A percentile compares a stretch with the other conserved stretches of the same genome.
phyloP scores from a whole-genome alignment of 2,888 invertebrate genomes.

The Parnassius orleans region DNA sequence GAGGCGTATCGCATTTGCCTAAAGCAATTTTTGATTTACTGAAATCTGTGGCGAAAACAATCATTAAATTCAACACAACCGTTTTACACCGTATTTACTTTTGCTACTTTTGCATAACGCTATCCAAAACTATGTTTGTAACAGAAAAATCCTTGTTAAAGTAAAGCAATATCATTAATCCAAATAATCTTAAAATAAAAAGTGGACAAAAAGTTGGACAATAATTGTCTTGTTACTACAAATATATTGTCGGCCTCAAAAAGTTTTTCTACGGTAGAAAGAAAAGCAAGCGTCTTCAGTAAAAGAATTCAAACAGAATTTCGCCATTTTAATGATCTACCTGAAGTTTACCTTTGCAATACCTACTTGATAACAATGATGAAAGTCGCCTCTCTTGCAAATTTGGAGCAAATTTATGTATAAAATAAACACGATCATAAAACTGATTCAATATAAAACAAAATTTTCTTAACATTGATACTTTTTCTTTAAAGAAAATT shows the following conservation, averaged over 20 bases:
- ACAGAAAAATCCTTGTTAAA: too few species aligned
- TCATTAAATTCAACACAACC: too few species aligned
- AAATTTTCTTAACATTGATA: too few species aligned
- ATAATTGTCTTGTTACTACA: conserved; percentile 24
- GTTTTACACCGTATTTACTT: too few species aligned
- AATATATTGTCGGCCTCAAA: conserved; percentile 21
- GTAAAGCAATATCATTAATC: conserved; percentile 5
- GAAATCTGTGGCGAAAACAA: too few species aligned
- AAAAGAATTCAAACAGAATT: conserved; percentile 17
- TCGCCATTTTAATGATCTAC: conserved; percentile 21
- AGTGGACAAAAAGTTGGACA: conserved; percentile 13
- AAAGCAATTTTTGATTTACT: too few species aligned
- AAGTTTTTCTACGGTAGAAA: conserved; percentile 15
- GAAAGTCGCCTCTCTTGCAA: too few species aligned
- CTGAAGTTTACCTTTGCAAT: conserved; percentile 1
- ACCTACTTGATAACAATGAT: conserved; percentile 1
- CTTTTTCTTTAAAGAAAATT: too few species aligned
- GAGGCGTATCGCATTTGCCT: too few species aligned
- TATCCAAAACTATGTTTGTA: not conserved
- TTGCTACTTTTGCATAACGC: not conserved
- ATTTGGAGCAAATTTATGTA: too few species aligned
- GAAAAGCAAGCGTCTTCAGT: conserved; percentile 3
- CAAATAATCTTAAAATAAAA: conserved; percentile 5
- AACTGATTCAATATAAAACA: too few species aligned
- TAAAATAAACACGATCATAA: too few species aligned